A percentile compares a stretch with the other conserved stretches of the same genome.
phyloP scores from a whole-genome alignment of 1,140 invertebrate species.

The Pseudomyrmex flavicornis region DNA sequence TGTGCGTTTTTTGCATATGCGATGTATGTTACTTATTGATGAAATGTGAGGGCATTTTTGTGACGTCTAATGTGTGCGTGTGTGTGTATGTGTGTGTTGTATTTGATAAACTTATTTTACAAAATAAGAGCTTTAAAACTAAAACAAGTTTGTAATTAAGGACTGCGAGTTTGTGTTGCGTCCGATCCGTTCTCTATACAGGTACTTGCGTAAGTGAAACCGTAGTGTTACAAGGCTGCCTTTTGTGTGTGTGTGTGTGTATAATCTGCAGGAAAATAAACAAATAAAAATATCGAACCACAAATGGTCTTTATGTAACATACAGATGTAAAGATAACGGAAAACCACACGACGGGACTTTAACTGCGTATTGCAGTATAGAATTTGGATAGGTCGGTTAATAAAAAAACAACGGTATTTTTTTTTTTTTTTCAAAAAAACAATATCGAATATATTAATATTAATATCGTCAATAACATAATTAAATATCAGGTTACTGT shows the following conservation, averaged over 20 bases:
- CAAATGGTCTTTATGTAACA: too few relatives aligned
- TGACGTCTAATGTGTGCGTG: not conserved
- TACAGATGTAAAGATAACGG: too few relatives aligned
- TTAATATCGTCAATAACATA: slow-evolving; percentile 76
- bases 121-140: too few relatives aligned
- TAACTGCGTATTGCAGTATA: not conserved
- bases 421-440: slow-evolving; percentile 45
- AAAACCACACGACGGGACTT: not conserved
- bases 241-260: not conserved
- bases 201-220: slow-evolving; percentile 8
- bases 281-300: too few relatives aligned
- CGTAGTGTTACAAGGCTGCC: slow-evolving; percentile 37
- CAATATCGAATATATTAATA: slow-evolving; percentile 77
- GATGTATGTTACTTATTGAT: not conserved
- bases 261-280: not conserved
- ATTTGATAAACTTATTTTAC: too few relatives aligned
- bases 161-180: not conserved
- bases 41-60: slow-evolving; percentile 1
- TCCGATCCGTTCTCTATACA: slow-evolving; percentile 2
- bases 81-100: slow-evolving; percentile 1
- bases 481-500: slow-evolving; percentile 73
- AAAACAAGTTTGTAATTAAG: not conserved
- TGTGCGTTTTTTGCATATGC: not conserved
- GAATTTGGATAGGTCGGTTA: not conserved
- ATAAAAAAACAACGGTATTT: slow-evolving; percentile 57